These are phyloP conservation scores for Holocentrus rufus DNA, from an alignment of 2,797 vertebrate genomes.

Conservation along the genomic window DNA sequence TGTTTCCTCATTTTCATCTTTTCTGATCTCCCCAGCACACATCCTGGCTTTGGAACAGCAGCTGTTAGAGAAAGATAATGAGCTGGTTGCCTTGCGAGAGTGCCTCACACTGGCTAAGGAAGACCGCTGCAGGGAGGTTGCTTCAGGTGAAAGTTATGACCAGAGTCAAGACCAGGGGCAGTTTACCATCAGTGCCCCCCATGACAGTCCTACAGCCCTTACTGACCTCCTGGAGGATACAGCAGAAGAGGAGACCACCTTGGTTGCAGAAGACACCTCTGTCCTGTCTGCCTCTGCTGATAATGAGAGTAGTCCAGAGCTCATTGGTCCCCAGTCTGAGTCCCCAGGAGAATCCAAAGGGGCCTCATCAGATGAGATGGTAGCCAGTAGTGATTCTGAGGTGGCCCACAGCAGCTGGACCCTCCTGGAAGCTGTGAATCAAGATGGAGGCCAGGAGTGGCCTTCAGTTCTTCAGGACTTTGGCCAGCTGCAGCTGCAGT, in stretches of 20 bases:
- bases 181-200: conserved; percentile 3
- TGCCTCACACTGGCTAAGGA: conserved; percentile 56
- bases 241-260: conserved; percentile 79
- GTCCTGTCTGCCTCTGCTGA: conserved; percentile 73
- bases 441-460: conserved; percentile 84
- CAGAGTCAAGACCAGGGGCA: conserved; percentile 40
- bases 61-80: conserved; percentile 76
- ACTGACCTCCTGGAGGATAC: conserved; percentile 66
- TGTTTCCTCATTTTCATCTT: conserved; percentile 1
- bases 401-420: conserved; percentile 88
- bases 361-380: conserved; percentile 85
- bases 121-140: conserved; percentile 24
- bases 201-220: conserved; percentile 43
- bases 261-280: conserved; percentile 78
- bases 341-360: conserved; percentile 83
- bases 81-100: conserved; percentile 71
- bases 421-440: conserved; percentile 83
- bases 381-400: conserved; percentile 85
- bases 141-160: conserved; percentile 44
- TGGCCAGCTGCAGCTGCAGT: conserved; percentile 75
- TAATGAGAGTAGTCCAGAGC: conserved; percentile 80
- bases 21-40: conserved; percentile 47
- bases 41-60: conserved; percentile 73
- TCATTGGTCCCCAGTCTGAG: conserved; percentile 77
- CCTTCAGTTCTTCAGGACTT: conserved; percentile 76